phyloP scores from a whole-genome alignment of 1,140 invertebrate species.

The Cydia strobilella region DNA sequence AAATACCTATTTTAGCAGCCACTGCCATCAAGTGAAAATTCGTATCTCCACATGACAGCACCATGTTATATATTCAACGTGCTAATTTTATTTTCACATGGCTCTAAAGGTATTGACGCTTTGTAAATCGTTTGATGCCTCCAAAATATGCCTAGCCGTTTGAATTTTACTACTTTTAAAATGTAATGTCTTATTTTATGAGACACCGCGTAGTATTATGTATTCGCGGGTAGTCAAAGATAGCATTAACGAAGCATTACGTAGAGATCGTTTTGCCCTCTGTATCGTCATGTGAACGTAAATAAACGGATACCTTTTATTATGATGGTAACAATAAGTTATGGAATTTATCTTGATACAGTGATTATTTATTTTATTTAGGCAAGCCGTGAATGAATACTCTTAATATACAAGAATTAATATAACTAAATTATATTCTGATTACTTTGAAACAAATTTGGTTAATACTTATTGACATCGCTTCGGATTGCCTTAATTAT shows the following conservation, averaged over 20 bases:
- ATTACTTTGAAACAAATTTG: background rate
- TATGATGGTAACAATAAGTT: slow-evolving; percentile 12
- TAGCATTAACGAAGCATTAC: slow-evolving; percentile 9
- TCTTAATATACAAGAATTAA: slow-evolving; percentile 8
- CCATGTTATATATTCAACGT: slow-evolving; percentile 11
- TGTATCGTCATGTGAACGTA: slow-evolving; percentile 18
- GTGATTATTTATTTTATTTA: slow-evolving; percentile 18
- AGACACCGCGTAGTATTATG: slow-evolving; percentile 10
- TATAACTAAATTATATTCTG: slow-evolving; percentile 6
- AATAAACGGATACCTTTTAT: slow-evolving; percentile 12
- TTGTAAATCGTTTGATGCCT: slow-evolving; percentile 16
- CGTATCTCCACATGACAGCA: slow-evolving; percentile 25
- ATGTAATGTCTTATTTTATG: slow-evolving; percentile 12
- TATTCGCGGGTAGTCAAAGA: slow-evolving; percentile 17
- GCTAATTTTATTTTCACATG: slow-evolving; percentile 16
- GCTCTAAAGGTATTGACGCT: slow-evolving; percentile 1
- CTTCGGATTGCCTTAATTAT: slow-evolving; percentile 7
- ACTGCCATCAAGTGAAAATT: slow-evolving; percentile 57
- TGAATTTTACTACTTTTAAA: slow-evolving; percentile 17
- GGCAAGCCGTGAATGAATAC: slow-evolving; percentile 16
- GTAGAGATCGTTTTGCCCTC: slow-evolving; percentile 14
- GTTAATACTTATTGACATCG: background rate
- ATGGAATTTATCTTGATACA: slow-evolving; percentile 17
- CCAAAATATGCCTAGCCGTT: slow-evolving; percentile 17
- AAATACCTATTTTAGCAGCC: slow-evolving; percentile 51